Conservation (phyloP, 2,113 vertebrate genomes). For the Anhinga rufa region DNA sequence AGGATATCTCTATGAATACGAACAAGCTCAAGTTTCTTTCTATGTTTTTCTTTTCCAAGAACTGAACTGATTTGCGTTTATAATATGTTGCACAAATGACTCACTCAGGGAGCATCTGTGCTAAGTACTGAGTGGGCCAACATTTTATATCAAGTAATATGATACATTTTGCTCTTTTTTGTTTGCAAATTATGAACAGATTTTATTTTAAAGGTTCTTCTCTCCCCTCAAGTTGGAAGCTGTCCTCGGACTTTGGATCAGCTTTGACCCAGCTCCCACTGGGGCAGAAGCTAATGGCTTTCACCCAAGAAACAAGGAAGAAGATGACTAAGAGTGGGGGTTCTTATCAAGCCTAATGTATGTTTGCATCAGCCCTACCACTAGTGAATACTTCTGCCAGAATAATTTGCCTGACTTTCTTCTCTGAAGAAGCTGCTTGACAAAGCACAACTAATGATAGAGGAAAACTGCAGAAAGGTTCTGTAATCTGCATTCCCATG, state of each 20-base stretch:
- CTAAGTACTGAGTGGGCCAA: slow-evolving; percentile 25
- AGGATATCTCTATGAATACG: background rate
- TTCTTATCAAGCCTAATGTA: background rate
- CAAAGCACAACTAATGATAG: background rate
- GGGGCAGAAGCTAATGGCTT: background rate
- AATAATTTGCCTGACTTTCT: background rate
- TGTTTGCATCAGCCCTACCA: background rate
- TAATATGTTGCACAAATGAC: slow-evolving; percentile 20
- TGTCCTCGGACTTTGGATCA: background rate
- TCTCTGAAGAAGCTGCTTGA: background rate
- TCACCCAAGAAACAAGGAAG: background rate
- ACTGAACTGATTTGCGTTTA: background rate
- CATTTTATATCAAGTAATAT: slow-evolving; percentile 20
- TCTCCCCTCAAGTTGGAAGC: background rate
- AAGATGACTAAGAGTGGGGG: background rate
- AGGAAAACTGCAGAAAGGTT: background rate
- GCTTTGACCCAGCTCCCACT: background rate
- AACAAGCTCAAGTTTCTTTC: background rate
- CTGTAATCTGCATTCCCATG: background rate
- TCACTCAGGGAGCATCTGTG: slow-evolving; percentile 41
- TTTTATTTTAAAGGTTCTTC: background rate
- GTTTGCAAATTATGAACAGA: background rate
- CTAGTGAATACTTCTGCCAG: background rate
- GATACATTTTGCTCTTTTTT: slow-evolving; percentile 48
- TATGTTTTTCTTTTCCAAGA: background rate